phyloP scores from a whole-genome alignment of 2,113 vertebrate genomes.

The Paramisgurnus dabryanus region DNA sequence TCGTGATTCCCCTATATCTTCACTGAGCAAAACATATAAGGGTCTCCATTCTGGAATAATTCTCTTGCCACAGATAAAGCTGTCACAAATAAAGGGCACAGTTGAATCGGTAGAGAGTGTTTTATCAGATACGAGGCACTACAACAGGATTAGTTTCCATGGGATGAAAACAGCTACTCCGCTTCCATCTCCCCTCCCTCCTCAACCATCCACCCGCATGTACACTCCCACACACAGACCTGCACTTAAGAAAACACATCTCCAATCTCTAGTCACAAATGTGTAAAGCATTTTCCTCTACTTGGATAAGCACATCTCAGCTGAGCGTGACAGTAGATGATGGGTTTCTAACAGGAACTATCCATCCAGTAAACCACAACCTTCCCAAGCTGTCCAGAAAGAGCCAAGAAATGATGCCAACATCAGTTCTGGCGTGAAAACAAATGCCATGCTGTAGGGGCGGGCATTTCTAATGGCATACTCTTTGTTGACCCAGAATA shows the following conservation, averaged over 20 bases:
- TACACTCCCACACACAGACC: slow-evolving; percentile 64
- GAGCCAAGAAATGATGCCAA: not conserved
- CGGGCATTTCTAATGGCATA: slow-evolving; percentile 33
- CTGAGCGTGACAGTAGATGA: slow-evolving; percentile 13
- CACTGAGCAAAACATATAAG: slow-evolving; percentile 19
- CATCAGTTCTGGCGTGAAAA: slow-evolving; percentile 24
- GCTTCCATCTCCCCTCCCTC: slow-evolving; percentile 53
- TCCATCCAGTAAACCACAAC: slow-evolving; percentile 18
- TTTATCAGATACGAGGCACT: slow-evolving; percentile 63
- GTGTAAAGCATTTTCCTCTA: not conserved
- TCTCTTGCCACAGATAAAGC: slow-evolving; percentile 64
- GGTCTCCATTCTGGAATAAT: slow-evolving; percentile 69
- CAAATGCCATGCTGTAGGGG: slow-evolving; percentile 25
- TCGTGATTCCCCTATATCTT: not conserved
- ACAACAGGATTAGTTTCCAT: slow-evolving; percentile 65
- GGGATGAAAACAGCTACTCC: slow-evolving; percentile 70
- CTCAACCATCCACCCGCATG: slow-evolving; percentile 48
- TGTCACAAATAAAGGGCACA: slow-evolving; percentile 62
- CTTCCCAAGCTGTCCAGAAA: not conserved
- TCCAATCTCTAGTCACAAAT: slow-evolving; percentile 8
- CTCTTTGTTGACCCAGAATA: slow-evolving; percentile 18
- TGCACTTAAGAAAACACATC: slow-evolving; percentile 32
- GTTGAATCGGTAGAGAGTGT: slow-evolving; percentile 45
- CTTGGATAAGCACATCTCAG: slow-evolving; percentile 14
- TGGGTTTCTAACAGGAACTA: slow-evolving; percentile 10